These are phyloP conservation scores for Brachyistius frenatus DNA, from an alignment of 2,113 vertebrate species.

Conservation along the genomic window DNA sequence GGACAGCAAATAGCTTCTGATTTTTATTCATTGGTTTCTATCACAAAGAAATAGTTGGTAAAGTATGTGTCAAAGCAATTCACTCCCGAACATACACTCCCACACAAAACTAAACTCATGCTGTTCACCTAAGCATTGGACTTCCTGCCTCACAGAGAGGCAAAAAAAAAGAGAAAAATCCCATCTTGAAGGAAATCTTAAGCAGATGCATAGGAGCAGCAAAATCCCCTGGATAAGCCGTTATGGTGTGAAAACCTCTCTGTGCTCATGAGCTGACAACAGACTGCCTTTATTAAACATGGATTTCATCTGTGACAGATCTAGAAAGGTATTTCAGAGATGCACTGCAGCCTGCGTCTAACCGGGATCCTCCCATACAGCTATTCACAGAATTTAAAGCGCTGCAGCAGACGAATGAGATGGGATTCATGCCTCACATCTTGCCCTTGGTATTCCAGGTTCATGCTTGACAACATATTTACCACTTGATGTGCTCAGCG, in stretches of 20 bases:
- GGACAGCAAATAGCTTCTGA: slow-evolving; percentile 84
- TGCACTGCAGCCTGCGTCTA: slow-evolving; percentile 14
- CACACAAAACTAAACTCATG: slow-evolving; percentile 65
- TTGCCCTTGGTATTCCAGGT: slow-evolving; percentile 31
- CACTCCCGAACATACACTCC: slow-evolving; percentile 69
- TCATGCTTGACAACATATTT: slow-evolving; percentile 37
- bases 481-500: slow-evolving; percentile 4
- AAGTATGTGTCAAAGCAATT: slow-evolving; percentile 83
- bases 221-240: slow-evolving; percentile 67
- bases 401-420: slow-evolving; percentile 38
- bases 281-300: slow-evolving; percentile 66
- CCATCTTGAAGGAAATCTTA: slow-evolving; percentile 75
- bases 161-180: slow-evolving; percentile 47
- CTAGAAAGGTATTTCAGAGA: slow-evolving; percentile 57
- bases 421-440: slow-evolving; percentile 27
- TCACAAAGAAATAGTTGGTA: slow-evolving; percentile 81
- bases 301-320: slow-evolving; percentile 72
- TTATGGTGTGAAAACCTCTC: slow-evolving; percentile 63
- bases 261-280: slow-evolving; percentile 70
- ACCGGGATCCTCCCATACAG: slow-evolving; percentile 28
- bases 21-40: slow-evolving; percentile 89
- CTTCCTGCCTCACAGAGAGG: slow-evolving; percentile 72
- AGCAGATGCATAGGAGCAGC: slow-evolving; percentile 61
- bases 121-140: slow-evolving; percentile 72
- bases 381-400: slow-evolving; percentile 60